phyloP scores from a whole-genome alignment of 2,797 vertebrate genomes.

The Melanotaenia nigrans region DNA sequence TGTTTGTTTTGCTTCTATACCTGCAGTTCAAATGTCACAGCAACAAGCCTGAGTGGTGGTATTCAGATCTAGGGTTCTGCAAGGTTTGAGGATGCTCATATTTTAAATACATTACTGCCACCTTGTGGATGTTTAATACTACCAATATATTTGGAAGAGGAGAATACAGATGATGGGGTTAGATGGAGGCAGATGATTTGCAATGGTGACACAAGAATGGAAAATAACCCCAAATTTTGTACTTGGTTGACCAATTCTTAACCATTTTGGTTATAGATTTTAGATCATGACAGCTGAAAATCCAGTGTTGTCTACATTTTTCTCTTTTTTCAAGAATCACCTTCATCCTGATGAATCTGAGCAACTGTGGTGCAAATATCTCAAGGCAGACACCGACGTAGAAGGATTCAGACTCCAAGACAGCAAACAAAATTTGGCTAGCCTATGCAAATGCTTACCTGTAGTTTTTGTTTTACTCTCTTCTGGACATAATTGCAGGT shows the following conservation, averaged over 20 bases:
- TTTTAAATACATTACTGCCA: slow-evolving; percentile 24
- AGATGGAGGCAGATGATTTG: too few species aligned
- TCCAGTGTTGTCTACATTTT: background rate
- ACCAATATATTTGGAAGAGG: background rate
- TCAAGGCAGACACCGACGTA: background rate
- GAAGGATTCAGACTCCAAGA: too few species aligned
- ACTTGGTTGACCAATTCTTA: too few species aligned
- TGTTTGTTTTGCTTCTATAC: slow-evolving; percentile 24
- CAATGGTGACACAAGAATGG: too few species aligned
- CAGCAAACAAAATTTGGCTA: too few species aligned
- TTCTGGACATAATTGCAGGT: too few species aligned
- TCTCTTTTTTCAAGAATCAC: too few species aligned
- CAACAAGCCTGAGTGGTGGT: background rate
- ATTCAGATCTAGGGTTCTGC: slow-evolving; percentile 4
- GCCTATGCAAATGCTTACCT: too few species aligned
- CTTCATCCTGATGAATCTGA: background rate
- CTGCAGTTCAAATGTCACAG: slow-evolving; percentile 13
- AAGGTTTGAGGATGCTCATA: background rate
- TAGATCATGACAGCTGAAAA: background rate
- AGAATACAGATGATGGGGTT: too few species aligned
- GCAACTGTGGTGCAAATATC: background rate
- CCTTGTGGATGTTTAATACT: slow-evolving; percentile 27
- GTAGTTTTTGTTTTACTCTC: too few species aligned
- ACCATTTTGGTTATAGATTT: background rate
- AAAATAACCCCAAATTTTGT: too few species aligned